Conservation (phyloP, 2,888 invertebrate species). For the Caenorhabditis zanzibari region DNA sequence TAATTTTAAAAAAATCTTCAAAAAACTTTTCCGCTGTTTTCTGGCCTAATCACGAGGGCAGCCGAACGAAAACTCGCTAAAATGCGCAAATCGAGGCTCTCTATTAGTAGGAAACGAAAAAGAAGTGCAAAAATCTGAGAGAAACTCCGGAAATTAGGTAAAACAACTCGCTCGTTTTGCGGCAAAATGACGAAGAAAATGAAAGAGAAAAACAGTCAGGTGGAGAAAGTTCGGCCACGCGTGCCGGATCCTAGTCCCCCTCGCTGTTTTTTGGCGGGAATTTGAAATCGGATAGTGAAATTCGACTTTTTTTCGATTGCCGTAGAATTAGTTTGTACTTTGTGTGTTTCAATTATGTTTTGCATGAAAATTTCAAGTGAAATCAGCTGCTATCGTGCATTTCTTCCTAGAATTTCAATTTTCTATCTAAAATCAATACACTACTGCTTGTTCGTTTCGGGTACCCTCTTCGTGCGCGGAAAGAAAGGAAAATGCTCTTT, state of each 20-base stretch:
- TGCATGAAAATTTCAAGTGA: background rate
- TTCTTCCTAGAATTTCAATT: constrained; percentile 21
- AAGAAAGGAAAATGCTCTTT: background rate
- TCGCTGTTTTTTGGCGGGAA: background rate
- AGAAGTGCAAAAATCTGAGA: background rate
- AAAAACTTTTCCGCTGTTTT: background rate
- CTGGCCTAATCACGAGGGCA: constrained; percentile 20
- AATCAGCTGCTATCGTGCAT: too few species aligned
- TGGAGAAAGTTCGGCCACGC: constrained; percentile 43
- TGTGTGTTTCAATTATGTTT: background rate
- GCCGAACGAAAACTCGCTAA: background rate
- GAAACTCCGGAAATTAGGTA: constrained; percentile 46
- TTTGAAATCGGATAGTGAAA: background rate
- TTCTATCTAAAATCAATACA: constrained; percentile 49
- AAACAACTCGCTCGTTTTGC: constrained; percentile 35
- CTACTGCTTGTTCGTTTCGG: background rate
- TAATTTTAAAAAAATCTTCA: constrained; percentile 12
- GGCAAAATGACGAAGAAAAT: constrained; percentile 8
- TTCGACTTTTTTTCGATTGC: background rate
- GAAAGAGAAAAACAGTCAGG: constrained; percentile 35
- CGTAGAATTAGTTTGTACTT: background rate
- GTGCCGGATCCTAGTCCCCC: constrained; percentile 15
- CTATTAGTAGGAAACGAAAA: background rate
- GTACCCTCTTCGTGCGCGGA: background rate
- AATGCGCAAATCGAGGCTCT: constrained; percentile 1